Base-by-base conservation (phyloP, 2,888 invertebrate species). In the Calameuta idolon region DNA sequence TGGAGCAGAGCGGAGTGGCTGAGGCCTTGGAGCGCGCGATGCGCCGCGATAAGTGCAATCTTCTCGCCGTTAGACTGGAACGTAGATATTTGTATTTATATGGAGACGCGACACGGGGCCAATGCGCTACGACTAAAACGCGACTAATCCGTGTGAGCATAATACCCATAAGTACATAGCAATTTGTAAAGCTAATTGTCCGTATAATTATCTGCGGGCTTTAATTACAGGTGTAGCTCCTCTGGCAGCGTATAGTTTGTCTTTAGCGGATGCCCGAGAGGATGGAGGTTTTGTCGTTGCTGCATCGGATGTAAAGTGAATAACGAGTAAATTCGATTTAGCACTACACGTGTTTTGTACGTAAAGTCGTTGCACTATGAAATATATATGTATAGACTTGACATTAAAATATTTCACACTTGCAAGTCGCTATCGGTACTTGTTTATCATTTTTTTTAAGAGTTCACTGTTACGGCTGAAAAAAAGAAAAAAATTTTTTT, bases 141-240 rank as follows among this genome's bases (percentile, higher is more conserved):
- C 71, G 71, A 33, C 31, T 31, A 71, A 71, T 37, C 35, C n/a
- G 12, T 23, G 0, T 23, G 34, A 34, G 35, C 37, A 37, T 74
- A 74, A 74, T 74, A 37, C 9, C 35, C n/a, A 30, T 35, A 37
- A 74, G 35, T 74, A 55, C 69, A 73, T 15, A 74, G 77, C 69
- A 33, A 76, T 76, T 55, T 34, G 74, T 69, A 69, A 34, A 74
- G 55, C 34, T 76, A 69, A 79, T 76, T 76, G 37, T 76, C 69
- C 69, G 76, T 30, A 15, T 37, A 76, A 76, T 69, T 34, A 69
- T 35, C 9, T 1, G 12, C 37, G 74, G 35, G 11, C 74, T 74
- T 74, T 74, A 74, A 74, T 74, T 37, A 23, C 74, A 23, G 74
- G 35, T 35, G 34, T 30, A 23, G 23, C 35, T 12, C 55, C 31